Evolutionary conservation across 2,797 vertebrate species (phyloP), one percentile per base, ranked within the genome.

Genomic region (Pterois miles): DNA sequence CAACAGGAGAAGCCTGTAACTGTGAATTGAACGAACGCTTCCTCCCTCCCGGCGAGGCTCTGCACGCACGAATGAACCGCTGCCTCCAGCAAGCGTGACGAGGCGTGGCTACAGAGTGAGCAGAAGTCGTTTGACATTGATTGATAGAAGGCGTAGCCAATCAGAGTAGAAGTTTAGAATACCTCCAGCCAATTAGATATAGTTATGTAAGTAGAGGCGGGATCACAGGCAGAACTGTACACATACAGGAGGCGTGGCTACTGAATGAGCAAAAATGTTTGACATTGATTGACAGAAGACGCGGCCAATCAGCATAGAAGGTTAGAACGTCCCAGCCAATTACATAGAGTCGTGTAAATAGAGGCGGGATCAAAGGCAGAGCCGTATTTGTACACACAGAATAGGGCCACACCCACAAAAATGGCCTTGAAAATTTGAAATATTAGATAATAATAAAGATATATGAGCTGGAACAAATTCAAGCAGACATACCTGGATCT

Each of bases 161-260:
- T 89, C 16, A 58, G 8, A 67, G 25, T 29, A 11, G 1, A 60
- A 0, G 2, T 2, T 10, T 1, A 5, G 14, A 57, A 52, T 4
- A 23, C 3, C 1, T n/a, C 1, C 7, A 82, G 29, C 87, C 89
- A 93, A 86, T 89, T n/a, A 52, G 5, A 63, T 38, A 1, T 3
- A 2, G 16, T 4, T 4, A 10, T 72, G 1, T 27, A 56, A 58
- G 10, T 23, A 52, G 10, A 80, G 74, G 78, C 56, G 62, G 69
- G 52, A 46, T 67, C 33, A 12, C 63, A 73, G 29, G 67, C 54
- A 76, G 59, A 71, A 34, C 48, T 36, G 46, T 38, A 73, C 80
- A 71, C 68, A n/a, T 68, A n/a, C 52, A 53, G 89, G 87, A 74
- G 95, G 95, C 91, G 95, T 88, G 89, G 82, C 40, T 60, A 85